Conservation (phyloP, 2,888 invertebrate species). For the Diarsia mendica region DNA sequence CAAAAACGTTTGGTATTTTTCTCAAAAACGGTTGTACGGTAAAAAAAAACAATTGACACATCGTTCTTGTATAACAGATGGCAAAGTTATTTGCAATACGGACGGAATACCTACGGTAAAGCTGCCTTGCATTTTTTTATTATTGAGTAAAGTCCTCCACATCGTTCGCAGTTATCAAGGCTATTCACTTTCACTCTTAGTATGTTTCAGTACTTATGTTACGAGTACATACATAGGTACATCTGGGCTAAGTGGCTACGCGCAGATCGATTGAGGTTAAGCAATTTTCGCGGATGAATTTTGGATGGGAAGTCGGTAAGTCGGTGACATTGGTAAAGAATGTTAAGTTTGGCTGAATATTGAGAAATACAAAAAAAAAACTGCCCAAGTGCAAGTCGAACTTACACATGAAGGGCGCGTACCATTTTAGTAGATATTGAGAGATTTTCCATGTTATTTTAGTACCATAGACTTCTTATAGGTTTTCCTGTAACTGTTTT, state of each 20-base stretch:
- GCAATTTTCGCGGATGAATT: slow-evolving; percentile 5
- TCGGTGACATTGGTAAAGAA: background rate
- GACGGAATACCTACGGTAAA: slow-evolving; percentile 7
- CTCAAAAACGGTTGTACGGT: background rate
- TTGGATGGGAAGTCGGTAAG: background rate
- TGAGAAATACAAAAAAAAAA: background rate
- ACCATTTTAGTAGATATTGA: too few species aligned
- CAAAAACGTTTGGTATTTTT: background rate
- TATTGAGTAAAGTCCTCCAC: slow-evolving; percentile 51
- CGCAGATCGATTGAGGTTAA: slow-evolving; percentile 24
- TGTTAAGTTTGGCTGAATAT: background rate
- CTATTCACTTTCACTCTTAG: slow-evolving; percentile 58
- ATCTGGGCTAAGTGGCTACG: slow-evolving; percentile 30
- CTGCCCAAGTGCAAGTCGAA: too few species aligned
- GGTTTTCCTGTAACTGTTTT: too few species aligned
- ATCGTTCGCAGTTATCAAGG: slow-evolving; percentile 46
- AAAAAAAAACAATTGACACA: slow-evolving; percentile 13
- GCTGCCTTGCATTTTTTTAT: slow-evolving; percentile 29
- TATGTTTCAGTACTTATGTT: slow-evolving; percentile 34
- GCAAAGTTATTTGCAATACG: slow-evolving; percentile 33
- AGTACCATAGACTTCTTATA: too few species aligned
- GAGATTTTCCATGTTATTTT: too few species aligned
- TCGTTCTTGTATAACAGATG: slow-evolving; percentile 40
- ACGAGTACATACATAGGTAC: slow-evolving; percentile 27
- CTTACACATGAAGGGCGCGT: too few species aligned